Base-by-base conservation (phyloP, 2,797 vertebrate species). In the Holocentrus rufus region DNA sequence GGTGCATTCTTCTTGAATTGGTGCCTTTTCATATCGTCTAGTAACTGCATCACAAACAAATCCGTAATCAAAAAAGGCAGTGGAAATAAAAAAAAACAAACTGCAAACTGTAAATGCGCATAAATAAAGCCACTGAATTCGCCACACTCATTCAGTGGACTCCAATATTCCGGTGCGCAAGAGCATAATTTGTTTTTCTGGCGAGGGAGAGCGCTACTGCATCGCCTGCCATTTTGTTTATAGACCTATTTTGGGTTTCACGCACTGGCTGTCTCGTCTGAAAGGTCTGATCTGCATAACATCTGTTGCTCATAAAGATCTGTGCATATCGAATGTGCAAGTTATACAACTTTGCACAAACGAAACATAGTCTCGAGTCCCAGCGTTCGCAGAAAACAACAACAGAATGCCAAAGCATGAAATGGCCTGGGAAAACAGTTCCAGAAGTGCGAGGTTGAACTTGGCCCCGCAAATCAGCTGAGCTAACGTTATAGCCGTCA, bases 271-370 rank as follows among this genome's bases (percentile, higher is more conserved):
- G 66, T 79, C 66, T 86, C 60, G 42, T 82, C 87, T 82, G 54
- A 87, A 82, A 80, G 69, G 74, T 85, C 72, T 78, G 25, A 84
- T 90, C 85, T 87, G 72, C 88, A 87, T 88, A 91, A 89, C 85
- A 89, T 87, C 88, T 87, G 89, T 76, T 86, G 61, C 76, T 86
- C 76, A 55, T 82, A 73, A 74, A 3, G 39, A 53, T 49, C 69
- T 55, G 44, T 2, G 72, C 65, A 85, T 83, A 79, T 62, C 57
- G 79, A 88, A 77, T 30, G 68, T 65, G 79, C 57, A 67, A 47
- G 54, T 18, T 36, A 31, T 23, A 34, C 23, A 54, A 23, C 39
- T 27, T 15, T 22, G 31, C 44, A 20, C 34, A 7, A 20, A 39
- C 31, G 13, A 39, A 44, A 44, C 11, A 14, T 39, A 39, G 2